A percentile compares a stretch with the other conserved stretches of the same genome.
Conservation (phyloP, 2,888 invertebrate genomes). For the Dexiosoma caninum region DNA sequence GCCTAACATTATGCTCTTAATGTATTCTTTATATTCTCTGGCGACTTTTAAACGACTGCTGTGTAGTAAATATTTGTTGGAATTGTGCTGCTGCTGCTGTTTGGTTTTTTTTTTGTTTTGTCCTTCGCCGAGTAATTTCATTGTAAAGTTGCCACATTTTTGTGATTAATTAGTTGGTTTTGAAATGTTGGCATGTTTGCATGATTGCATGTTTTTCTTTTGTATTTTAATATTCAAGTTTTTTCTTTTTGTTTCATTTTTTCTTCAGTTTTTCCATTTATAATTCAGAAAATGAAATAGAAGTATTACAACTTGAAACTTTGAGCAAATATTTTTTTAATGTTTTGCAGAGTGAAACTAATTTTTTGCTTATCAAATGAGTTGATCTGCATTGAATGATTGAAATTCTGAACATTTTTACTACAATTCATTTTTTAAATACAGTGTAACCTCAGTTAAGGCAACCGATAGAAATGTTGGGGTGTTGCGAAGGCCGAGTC, state of each 20-base stretch:
- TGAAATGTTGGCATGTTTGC: constrained; percentile 66
- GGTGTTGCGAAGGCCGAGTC: too few species aligned
- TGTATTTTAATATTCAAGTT: neutral
- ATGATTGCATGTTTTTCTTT: constrained; percentile 54
- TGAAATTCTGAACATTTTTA: too few species aligned
- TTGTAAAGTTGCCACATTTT: constrained; percentile 49
- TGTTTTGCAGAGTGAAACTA: too few species aligned
- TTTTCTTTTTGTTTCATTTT: neutral
- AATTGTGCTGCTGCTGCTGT: neutral
- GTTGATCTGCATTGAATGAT: too few species aligned
- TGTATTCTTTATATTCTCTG: constrained; percentile 43
- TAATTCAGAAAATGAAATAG: too few species aligned
- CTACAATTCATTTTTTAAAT: too few species aligned
- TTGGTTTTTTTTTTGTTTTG: neutral
- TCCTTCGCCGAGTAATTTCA: constrained; percentile 26
- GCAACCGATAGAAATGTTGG: too few species aligned
- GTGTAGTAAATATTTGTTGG: too few species aligned
- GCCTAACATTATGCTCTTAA: constrained; percentile 58
- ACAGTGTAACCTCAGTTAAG: too few species aligned
- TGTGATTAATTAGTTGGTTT: constrained; percentile 65
- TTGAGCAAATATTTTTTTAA: neutral
- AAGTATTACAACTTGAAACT: neutral
- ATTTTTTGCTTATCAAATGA: too few species aligned
- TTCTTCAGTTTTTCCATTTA: too few species aligned
- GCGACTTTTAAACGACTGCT: neutral